Evolutionary conservation across 1,140 invertebrate species (phyloP).

Genomic region (Hydropsyche tenuis): DNA sequence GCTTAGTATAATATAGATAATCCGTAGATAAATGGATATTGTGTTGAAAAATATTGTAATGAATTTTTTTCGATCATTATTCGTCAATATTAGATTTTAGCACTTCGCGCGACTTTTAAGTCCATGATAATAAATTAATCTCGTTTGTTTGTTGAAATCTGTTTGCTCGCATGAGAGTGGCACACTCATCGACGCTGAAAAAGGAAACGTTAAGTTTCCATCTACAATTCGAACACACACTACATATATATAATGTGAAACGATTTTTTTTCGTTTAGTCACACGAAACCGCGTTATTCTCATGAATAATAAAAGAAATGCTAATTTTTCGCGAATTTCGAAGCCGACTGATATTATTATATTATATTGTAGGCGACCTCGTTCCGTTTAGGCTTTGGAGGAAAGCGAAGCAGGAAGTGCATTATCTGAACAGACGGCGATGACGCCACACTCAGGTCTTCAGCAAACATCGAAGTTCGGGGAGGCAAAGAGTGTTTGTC

Average conservation of each 20-base stretch:
- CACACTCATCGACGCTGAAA: conserved; percentile 13
- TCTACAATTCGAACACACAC: not conserved
- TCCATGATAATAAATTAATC: conserved; percentile 10
- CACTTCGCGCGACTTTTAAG: not conserved
- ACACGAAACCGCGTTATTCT: not conserved
- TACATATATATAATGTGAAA: not conserved
- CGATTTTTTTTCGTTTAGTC: not conserved
- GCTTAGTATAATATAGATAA: too few species aligned
- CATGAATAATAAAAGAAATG: not conserved
- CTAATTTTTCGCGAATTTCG: not conserved
- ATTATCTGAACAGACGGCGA: not conserved
- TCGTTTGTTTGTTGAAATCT: conserved; percentile 1
- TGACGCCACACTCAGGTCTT: not conserved
- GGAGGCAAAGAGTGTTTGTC: too few species aligned
- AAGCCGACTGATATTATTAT: not conserved
- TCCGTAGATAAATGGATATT: too few species aligned
- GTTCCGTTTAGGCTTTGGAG: too few species aligned
- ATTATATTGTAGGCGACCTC: too few species aligned
- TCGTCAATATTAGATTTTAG: not conserved
- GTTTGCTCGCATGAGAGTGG: not conserved
- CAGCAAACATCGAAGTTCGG: too few species aligned
- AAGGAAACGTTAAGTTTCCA: conserved; percentile 21
- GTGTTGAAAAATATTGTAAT: too few species aligned
- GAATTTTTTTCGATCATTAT: not conserved
- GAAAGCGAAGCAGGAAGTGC: conserved; percentile 4